A percentile compares a stretch with the other conserved stretches of the same genome.
phyloP scores from a whole-genome alignment of 1,140 invertebrate genomes.

The Periplaneta americana region DNA sequence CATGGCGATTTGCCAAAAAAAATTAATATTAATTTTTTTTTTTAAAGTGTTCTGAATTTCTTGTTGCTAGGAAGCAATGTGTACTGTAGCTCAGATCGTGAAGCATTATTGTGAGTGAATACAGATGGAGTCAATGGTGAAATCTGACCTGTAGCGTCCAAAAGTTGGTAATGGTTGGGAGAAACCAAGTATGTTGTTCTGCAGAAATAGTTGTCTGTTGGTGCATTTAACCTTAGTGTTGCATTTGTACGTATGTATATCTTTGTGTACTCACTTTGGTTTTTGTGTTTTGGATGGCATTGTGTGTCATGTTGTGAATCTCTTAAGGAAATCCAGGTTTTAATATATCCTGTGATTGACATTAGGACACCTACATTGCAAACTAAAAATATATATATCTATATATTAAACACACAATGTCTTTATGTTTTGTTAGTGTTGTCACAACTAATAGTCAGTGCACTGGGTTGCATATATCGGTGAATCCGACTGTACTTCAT shows the following conservation, averaged over 20 bases:
- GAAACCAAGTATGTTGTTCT: neutral
- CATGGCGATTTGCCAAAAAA: neutral
- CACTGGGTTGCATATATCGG: conserved; percentile 2
- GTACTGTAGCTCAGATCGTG: neutral
- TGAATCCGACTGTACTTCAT: conserved; percentile 10
- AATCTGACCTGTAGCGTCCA: neutral
- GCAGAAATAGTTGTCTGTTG: conserved; percentile 4
- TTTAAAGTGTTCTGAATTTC: neutral
- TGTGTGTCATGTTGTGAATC: conserved; percentile 17
- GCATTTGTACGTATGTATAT: conserved; percentile 13
- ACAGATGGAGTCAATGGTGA: neutral
- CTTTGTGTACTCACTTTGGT: conserved; percentile 13
- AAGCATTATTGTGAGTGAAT: neutral
- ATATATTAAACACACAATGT: conserved; percentile 10
- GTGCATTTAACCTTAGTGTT: conserved; percentile 16
- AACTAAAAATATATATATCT: neutral
- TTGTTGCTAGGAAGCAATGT: neutral
- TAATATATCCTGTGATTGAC: neutral
- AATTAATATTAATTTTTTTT: neutral
- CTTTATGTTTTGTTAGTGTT: conserved; percentile 12
- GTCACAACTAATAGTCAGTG: neutral
- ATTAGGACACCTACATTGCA: neutral
- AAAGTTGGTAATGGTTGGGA: neutral
- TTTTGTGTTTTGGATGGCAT: conserved; percentile 16
- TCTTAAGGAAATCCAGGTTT: neutral